Evolutionary conservation across 2,797 vertebrate species (phyloP), one percentile per base, ranked within the genome.

Genomic region (Yasuhikotakia modesta): DNA sequence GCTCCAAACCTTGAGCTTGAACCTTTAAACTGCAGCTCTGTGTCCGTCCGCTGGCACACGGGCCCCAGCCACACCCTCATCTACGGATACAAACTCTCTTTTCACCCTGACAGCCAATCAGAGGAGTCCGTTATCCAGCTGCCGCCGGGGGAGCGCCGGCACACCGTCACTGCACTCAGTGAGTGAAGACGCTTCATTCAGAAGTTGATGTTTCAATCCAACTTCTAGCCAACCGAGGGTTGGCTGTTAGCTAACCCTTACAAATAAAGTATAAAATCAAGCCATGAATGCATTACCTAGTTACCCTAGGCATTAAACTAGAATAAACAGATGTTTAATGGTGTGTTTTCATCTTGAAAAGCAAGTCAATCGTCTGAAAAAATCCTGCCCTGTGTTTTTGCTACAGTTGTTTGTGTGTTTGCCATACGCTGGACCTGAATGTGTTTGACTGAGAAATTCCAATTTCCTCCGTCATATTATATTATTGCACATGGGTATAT

Each of bases 21-120:
- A 84, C 94, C 96, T 0, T 87, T 97, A 66, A 99, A 98, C 91
- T 99, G 98, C 86, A 99, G 97, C n/a, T 95, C 96, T 17, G 93
- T 99, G 73, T 83, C 90, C 17, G 94, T 95, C 45, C 94, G 90
- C 84, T 99, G 97, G 97, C 93, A 95, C 79, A 93, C 85, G 46
- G 88, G 93, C 10, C 79, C 90, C 0, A 93, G 92, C 12, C 93
- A 95, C 80, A 89, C 92, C 7, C 89, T 90, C 63, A 82, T 96
- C 75, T 94, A 92, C 82, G 96, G 98, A 43, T 99, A 95, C 90
- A 94, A 92, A 79, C 89, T 99, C 13, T 95, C 91, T 79, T 97
- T 96, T 88, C 94, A 95, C 5, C 95, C 97, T 19, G 98, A 98
- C 80, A 95, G 94, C 10, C 96, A 97, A 63, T 95, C 95, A 70